A percentile compares a stretch with the other conserved stretches of the same genome.
These are phyloP conservation scores for Caenorhabditis macrosperma DNA, from an alignment of 2,888 invertebrate genomes.

Conservation along the genomic window DNA sequence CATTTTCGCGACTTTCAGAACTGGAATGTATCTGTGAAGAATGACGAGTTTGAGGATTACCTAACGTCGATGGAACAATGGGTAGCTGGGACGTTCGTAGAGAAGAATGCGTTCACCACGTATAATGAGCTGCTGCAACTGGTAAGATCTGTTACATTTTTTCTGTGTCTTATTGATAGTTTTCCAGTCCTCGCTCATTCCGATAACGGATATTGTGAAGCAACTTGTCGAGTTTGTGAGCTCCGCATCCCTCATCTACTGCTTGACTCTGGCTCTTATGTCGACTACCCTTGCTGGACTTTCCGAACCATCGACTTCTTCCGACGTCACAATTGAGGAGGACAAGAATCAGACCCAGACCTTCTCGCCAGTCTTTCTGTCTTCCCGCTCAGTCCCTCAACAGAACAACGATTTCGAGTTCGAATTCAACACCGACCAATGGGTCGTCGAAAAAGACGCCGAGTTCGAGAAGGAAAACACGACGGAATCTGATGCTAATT, in stretches of 20 bases:
- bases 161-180: background rate
- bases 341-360: constrained; percentile 17
- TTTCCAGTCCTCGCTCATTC: constrained; percentile 44
- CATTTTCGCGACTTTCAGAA: no score
- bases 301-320: constrained; percentile 22
- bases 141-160: constrained; percentile 41
- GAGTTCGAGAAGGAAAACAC: constrained; percentile 46
- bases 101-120: constrained; percentile 67
- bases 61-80: constrained; percentile 69
- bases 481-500: background rate
- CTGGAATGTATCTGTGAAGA: constrained; percentile 72
- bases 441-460: constrained; percentile 37
- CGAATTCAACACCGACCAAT: constrained; percentile 8
- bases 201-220: constrained; percentile 47
- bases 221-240: constrained; percentile 49
- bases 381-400: background rate
- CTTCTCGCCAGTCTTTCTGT: constrained; percentile 49
- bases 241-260: constrained; percentile 56
- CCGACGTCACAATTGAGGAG: constrained; percentile 14
- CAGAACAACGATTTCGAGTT: background rate
- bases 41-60: constrained; percentile 67
- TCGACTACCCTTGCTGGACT: constrained; percentile 39
- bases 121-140: constrained; percentile 71
- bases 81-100: constrained; percentile 67
- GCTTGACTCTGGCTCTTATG: constrained; percentile 56